Conservation (phyloP, 2,888 invertebrate genomes). For the Pecten maximus region DNA sequence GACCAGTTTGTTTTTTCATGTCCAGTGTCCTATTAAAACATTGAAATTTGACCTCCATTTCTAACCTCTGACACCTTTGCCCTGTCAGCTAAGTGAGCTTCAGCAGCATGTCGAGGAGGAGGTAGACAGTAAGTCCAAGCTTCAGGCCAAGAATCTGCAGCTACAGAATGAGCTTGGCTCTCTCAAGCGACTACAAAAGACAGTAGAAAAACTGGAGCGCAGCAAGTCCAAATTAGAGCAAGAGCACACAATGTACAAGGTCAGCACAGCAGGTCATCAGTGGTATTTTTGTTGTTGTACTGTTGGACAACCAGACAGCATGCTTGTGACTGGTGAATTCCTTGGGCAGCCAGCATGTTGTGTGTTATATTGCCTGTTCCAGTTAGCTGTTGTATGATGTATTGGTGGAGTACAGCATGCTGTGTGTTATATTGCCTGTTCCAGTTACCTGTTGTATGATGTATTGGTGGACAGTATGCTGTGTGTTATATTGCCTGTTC, state of each 20-base stretch:
- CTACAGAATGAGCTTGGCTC: constrained; percentile 70
- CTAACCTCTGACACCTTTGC: constrained; percentile 49
- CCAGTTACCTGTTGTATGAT: constrained; percentile 31
- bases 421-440: background rate
- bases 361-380: background rate
- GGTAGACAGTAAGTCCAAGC: constrained; percentile 63
- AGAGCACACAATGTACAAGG: constrained; percentile 69
- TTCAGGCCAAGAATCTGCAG: constrained; percentile 68
- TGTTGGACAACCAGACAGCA: background rate
- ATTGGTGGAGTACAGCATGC: background rate
- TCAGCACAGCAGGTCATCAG: constrained; percentile 50
- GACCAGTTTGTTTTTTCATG: background rate
- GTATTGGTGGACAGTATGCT: background rate
- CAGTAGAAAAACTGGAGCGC: constrained; percentile 68
- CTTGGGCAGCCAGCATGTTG: background rate
- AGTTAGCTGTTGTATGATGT: constrained; percentile 30
- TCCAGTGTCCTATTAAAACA: background rate
- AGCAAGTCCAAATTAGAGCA: constrained; percentile 70
- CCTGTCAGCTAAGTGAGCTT: constrained; percentile 67
- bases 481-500: background rate
- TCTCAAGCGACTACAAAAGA: constrained; percentile 65
- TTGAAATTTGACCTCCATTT: constrained; percentile 7
- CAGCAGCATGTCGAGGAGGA: constrained; percentile 67
- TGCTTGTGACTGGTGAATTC: background rate
- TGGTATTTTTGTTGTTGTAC: background rate